Percentiles rank a stretch among this genome's conserved stretches.
Conservation (phyloP, 2,888 invertebrate genomes). For the Hoplodrina blanda region DNA sequence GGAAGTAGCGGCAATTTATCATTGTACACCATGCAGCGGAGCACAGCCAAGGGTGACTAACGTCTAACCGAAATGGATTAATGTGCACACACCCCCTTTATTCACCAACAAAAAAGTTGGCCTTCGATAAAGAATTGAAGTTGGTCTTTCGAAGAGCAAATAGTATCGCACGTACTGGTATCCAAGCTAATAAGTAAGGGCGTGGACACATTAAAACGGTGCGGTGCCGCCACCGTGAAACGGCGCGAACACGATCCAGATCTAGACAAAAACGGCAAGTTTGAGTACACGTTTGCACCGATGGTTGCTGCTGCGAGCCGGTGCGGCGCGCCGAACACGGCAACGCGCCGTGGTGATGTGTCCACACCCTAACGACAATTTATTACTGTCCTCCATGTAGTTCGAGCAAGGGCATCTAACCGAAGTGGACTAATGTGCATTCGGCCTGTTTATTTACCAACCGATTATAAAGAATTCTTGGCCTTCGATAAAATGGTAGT, state of each 20-base stretch:
- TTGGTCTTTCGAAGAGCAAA: not conserved
- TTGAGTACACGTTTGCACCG: no score
- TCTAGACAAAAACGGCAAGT: no score
- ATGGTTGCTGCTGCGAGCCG: no score
- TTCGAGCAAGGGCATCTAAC: no score
- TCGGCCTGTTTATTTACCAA: not conserved
- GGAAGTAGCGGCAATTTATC: no score
- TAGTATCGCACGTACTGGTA: not conserved
- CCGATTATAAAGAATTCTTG: conserved; percentile 4
- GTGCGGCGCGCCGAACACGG: no score
- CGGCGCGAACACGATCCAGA: no score
- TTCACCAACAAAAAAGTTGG: conserved; percentile 4
- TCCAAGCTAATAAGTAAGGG: not conserved
- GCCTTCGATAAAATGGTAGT: not conserved
- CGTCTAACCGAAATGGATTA: not conserved
- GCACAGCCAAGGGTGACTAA: not conserved
- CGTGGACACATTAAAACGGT: no score
- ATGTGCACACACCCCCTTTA: conserved; percentile 5
- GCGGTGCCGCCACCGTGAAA: no score
- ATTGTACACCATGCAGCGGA: not conserved
- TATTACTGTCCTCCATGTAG: not conserved
- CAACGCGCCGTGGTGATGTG: no score
- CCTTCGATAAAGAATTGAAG: not conserved
- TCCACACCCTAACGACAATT: not conserved
- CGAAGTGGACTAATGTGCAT: no score